Conservation (phyloP, 2,113 vertebrate genomes). For the Lethenteron camtschaticum region DNA sequence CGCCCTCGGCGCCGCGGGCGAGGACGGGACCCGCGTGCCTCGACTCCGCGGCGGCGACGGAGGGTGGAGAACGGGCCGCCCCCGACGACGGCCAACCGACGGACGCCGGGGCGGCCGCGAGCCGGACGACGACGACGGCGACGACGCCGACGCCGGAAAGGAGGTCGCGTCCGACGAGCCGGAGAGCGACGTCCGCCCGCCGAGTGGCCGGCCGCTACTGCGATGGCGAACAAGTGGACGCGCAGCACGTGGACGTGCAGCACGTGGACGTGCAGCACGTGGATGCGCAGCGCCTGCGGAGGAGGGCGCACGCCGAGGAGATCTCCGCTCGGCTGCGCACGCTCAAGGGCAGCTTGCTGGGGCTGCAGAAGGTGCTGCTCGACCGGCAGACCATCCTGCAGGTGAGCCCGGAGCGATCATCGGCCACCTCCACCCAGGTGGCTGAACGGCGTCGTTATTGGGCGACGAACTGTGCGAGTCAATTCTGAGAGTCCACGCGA, state of each 20-base stretch:
- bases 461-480: too few species aligned
- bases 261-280: background rate
- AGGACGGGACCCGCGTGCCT: background rate
- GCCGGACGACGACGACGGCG: too few species aligned
- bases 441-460: too few species aligned
- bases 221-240: background rate
- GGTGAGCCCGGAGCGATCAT: slow-evolving; percentile 21
- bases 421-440: too few species aligned
- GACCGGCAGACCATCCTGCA: slow-evolving; percentile 73
- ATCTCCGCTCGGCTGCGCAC: slow-evolving; percentile 49
- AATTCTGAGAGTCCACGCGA: too few species aligned
- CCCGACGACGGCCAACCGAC: background rate
- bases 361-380: slow-evolving; percentile 68
- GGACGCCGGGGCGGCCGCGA: background rate
- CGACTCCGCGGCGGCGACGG: background rate
- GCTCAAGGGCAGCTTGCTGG: slow-evolving; percentile 66
- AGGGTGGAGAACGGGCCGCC: background rate
- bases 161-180: too few species aligned
- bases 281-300: background rate
- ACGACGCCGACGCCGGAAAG: too few species aligned
- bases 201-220: too few species aligned
- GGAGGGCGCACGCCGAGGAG: slow-evolving; percentile 60
- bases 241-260: background rate
- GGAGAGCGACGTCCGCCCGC: too few species aligned
- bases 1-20: too few species aligned